These are phyloP conservation scores for Parnassius apollo DNA, from an alignment of 2,888 invertebrate genomes.

Conservation along the genomic window DNA sequence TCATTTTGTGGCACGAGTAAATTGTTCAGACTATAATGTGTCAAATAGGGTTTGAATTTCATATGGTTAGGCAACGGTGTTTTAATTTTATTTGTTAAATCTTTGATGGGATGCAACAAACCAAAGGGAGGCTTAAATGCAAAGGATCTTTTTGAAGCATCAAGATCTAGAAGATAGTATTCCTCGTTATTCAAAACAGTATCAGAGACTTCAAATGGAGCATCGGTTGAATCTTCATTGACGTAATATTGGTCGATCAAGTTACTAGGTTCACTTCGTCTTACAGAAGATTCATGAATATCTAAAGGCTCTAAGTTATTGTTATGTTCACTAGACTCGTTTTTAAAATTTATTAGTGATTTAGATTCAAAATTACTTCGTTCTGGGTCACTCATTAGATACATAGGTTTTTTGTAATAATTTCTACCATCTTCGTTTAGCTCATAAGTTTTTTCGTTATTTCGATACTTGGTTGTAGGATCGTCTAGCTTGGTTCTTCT, in stretches of 20 bases:
- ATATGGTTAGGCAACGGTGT: not conserved
- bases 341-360: not conserved
- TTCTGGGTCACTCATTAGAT: not conserved
- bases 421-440: not conserved
- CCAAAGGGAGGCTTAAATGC: not conserved
- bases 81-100: slow-evolving; percentile 1
- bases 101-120: not conserved
- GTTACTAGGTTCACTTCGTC: not conserved
- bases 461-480: not conserved
- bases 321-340: not conserved
- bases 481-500: not conserved
- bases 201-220: not conserved
- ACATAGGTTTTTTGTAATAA: not conserved
- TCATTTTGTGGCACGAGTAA: not conserved
- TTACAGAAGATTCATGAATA: not conserved
- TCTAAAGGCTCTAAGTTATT: not conserved
- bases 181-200: not conserved
- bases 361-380: not conserved
- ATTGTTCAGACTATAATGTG: not conserved
- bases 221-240: not conserved
- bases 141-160: not conserved
- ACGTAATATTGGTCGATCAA: not conserved
- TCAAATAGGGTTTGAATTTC: slow-evolving; percentile 4
- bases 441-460: not conserved
- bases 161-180: not conserved